Conservation (phyloP, 92 coral and sea anemone species). For the Porites lobata region DNA sequence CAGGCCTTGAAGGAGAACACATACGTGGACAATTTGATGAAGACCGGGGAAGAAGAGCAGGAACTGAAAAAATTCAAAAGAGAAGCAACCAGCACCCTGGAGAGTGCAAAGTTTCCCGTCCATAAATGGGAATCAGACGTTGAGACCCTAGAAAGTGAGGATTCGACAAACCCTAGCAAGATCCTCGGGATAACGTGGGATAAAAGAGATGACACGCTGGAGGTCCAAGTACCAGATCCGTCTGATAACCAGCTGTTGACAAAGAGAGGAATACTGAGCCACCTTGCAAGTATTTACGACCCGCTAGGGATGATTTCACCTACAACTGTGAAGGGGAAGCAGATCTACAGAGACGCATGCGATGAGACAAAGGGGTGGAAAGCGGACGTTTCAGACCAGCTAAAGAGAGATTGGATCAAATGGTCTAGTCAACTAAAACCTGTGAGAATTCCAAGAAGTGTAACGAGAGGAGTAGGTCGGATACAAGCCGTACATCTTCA, state of each 20-base stretch:
- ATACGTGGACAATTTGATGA: conserved; percentile 75
- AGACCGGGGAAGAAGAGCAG: conserved; percentile 44
- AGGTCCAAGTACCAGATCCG: conserved; percentile 32
- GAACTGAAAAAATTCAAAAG: conserved; percentile 57
- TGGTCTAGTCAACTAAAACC: conserved; percentile 67
- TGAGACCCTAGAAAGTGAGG: conserved; percentile 39
- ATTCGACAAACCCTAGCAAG: conserved; percentile 57
- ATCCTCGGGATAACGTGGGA: conserved; percentile 70
- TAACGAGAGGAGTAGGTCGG: conserved; percentile 24
- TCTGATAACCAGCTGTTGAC: conserved; percentile 35
- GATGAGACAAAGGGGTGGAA: conserved; percentile 70
- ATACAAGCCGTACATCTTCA: conserved; percentile 63
- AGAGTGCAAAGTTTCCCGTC: conserved; percentile 70
- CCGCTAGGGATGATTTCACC: conserved; percentile 75
- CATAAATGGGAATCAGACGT: conserved; percentile 71
- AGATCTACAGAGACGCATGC: conserved; percentile 70
- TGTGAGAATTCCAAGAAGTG: conserved; percentile 64
- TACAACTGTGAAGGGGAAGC: conserved; percentile 59
- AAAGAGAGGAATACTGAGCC: conserved; percentile 57
- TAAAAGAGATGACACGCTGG: conserved; percentile 46
- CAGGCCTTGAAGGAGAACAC: conserved; percentile 57
- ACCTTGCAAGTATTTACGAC: conserved; percentile 67
- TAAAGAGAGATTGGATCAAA: conserved; percentile 51
- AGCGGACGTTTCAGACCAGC: conserved; percentile 31
- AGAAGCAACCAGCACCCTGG: conserved; percentile 47